Evolutionary conservation across 2,888 invertebrate species (phyloP).

Genomic region (Nomada flava): DNA sequence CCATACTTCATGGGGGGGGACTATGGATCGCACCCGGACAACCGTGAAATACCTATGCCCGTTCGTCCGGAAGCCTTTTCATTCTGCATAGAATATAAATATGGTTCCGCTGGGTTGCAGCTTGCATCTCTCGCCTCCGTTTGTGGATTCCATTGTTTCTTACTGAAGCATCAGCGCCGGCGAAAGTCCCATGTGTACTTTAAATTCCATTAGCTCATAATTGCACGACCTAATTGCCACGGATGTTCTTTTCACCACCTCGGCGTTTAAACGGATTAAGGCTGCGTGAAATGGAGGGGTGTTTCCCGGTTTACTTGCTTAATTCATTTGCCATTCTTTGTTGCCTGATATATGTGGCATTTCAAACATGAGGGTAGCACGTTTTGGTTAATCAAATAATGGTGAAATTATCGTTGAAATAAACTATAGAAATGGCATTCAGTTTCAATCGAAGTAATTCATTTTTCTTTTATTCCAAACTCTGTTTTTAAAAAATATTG

Average conservation of each 20-base stretch:
- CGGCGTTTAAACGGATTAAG: background rate
- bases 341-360: no score
- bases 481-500: no score
- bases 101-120: constrained; percentile 21
- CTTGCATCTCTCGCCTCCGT: constrained; percentile 16
- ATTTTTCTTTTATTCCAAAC: no score
- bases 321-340: background rate
- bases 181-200: constrained; percentile 11
- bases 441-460: no score
- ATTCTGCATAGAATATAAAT: constrained; percentile 24
- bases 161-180: background rate
- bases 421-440: no score
- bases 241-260: background rate
- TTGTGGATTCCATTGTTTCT: constrained; percentile 34
- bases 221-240: background rate
- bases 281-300: background rate
- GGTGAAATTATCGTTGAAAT: no score
- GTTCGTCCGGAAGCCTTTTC: constrained; percentile 24
- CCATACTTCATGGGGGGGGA: constrained; percentile 12
- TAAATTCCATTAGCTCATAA: background rate
- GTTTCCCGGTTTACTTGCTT: background rate
- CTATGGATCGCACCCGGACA: constrained; percentile 38
- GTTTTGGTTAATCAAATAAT: no score
- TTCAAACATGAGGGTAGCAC: no score
- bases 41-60: constrained; percentile 40